Base-by-base conservation (phyloP, 1,140 invertebrate genomes). In the Anastrepha obliqua region DNA sequence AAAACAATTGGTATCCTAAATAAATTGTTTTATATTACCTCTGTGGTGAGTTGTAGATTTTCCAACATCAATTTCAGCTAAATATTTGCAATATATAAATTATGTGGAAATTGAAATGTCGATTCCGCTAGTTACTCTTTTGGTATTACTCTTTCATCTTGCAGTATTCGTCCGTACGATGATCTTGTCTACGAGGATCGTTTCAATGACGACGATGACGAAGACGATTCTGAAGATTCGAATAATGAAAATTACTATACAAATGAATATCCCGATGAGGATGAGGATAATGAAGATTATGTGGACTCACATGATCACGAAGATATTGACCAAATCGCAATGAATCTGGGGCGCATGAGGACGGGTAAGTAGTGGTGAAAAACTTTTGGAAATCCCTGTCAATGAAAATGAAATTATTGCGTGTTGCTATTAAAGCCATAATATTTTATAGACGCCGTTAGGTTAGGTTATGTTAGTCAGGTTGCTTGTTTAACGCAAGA, bases 181-280 rank as follows among this genome's bases (percentile, higher is more conserved):
- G 90, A 93, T 51, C 78, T 93, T 15, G 87, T 93, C 2, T 89
- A 90, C 44, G 92, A 93, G 86, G 90, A 90, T 86, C 89, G 89
- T 81, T 89, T 90, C 42, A 85, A 89, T 59, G 87, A 89, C 67
- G 87, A 64, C 20, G 86, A 89, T 29, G 89, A 91, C 3, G 90
- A 89, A 20, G 90, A 91, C 9, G 94, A 94, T 17, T 93, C 92
- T 1, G 93, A 94, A 39, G 94, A 95, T 89, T 94, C 94, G 6
- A 95, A 95, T 91, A 92, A 93, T 47, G 94, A 95, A 89, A 94
- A 94, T 17, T 93, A 95, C 88, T 94, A 93, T 89, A 91, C 90
- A 87, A 95, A 95, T 60, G 94, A 95, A 88, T 95, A 95, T 90
- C 94, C 94, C 4, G 94, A 95, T 89, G 94, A 93, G 11, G 94